Base-by-base conservation (phyloP, 2,888 invertebrate genomes). In the Ametastegia equiseti region DNA sequence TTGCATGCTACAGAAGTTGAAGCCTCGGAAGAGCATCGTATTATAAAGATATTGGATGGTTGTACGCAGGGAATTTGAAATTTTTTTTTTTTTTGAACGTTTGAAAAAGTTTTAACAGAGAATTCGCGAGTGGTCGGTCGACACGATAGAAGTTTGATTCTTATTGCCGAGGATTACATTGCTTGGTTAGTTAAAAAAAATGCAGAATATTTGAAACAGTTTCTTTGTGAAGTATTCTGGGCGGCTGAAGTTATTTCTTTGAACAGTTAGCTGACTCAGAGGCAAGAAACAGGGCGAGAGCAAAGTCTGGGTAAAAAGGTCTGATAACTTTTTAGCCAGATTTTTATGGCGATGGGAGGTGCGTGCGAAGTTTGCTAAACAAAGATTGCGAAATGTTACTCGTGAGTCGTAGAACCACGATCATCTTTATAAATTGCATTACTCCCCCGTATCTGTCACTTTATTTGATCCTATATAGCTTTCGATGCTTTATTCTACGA, bases 341-440 rank as follows among this genome's bases (percentile, higher is more conserved):
- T 33, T 54, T n/a, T 75, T 54, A 75, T 50, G 11, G 50, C 2
- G 1, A 75, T 30, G 54, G 54, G 19, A 45, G 36, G 27, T 47
- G 69, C 69, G 45, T 71, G 69, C 42, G n/a, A 71, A 45, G 69
- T 71, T 71, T 71, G 30, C 69, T 15, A 54, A 13, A 54, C 15
- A 27, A 33, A 75, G 33, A 36, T n/a, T 50, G 73, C 33, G 54
- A 19, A 75, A 75, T n/a, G 19, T 36, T 5, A 4, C 54, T 33
- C n/a, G 6, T 23, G 2, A 75, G 36, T 54, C 33, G 19, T 54
- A 50, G n/a, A 33, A 50, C 73, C 19, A 0, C 42, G 23, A 54
- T 75, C 33, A 73, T 47, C 50, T 50, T 36, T 54, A 50, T 54
- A 75, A 33, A 54, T 50, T 54, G 73, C 73, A 36, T 75, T 54